These are phyloP conservation scores for Danio albolineatus DNA, from an alignment of 2,797 vertebrate genomes.

Conservation along the genomic window DNA sequence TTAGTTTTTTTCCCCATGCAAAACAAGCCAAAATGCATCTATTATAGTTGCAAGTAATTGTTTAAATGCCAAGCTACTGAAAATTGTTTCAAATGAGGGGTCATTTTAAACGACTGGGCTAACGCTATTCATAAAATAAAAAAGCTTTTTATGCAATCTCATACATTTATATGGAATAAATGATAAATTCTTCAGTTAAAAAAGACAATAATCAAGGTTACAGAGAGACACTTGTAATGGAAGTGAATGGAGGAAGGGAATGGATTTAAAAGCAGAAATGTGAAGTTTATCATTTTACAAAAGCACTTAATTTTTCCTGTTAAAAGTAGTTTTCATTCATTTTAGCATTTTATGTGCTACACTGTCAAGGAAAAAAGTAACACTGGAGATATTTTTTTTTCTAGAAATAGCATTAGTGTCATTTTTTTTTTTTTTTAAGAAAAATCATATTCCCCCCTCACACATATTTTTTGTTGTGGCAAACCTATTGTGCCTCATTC, in stretches of 20 bases:
- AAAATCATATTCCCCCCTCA: not conserved
- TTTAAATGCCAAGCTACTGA: conserved; percentile 30
- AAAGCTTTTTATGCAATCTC: not conserved
- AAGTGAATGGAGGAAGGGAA: not conserved
- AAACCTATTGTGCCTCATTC: not conserved
- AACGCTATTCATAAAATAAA: not conserved
- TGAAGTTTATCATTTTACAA: not conserved
- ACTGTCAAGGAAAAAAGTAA: not conserved
- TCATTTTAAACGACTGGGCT: conserved; percentile 24
- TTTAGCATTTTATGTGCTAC: not conserved
- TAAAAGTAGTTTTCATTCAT: not conserved
- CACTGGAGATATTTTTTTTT: not conserved
- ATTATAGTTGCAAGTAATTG: conserved; percentile 44
- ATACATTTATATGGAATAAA: not conserved
- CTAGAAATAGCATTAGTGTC: no score
- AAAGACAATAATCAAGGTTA: not conserved
- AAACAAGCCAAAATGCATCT: conserved; percentile 41
- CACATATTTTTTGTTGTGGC: no score
- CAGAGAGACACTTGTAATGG: not conserved
- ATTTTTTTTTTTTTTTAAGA: no score
- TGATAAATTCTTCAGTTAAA: not conserved
- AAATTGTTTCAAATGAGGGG: conserved; percentile 25
- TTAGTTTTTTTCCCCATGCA: conserved; percentile 17
- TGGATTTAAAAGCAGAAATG: not conserved
- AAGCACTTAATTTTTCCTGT: not conserved